Percentiles rank a stretch among this genome's conserved stretches.
These are phyloP conservation scores for Leucophenga varia DNA, from an alignment of 1,140 invertebrate genomes.

Conservation along the genomic window DNA sequence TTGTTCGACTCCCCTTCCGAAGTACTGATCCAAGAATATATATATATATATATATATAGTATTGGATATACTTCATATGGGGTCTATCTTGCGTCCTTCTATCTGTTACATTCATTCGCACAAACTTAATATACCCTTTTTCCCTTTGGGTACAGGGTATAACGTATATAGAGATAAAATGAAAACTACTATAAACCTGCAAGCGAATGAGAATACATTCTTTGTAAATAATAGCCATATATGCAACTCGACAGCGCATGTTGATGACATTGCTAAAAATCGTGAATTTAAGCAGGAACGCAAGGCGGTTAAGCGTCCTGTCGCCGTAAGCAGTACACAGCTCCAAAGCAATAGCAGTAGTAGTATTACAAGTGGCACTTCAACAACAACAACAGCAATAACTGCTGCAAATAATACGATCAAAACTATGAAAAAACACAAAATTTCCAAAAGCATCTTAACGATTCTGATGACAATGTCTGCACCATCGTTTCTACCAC, in stretches of 20 bases:
- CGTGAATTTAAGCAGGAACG: slow-evolving; percentile 10
- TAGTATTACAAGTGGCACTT: too few species aligned
- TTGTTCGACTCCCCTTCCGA: too few species aligned
- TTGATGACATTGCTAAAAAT: slow-evolving; percentile 15
- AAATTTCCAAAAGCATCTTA: not conserved
- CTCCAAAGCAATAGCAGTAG: slow-evolving; percentile 4
- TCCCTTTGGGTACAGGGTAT: too few species aligned
- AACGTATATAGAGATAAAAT: too few species aligned
- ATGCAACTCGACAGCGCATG: slow-evolving; percentile 36
- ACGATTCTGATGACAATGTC: slow-evolving; percentile 23
- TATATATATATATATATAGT: too few species aligned
- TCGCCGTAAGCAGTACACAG: not conserved
- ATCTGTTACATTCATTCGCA: too few species aligned
- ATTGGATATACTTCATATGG: too few species aligned
- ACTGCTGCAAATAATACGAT: not conserved
- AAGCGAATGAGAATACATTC: slow-evolving; percentile 1
- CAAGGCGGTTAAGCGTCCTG: not conserved
- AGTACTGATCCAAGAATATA: too few species aligned
- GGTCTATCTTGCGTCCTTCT: too few species aligned
- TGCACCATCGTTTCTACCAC: slow-evolving; percentile 44
- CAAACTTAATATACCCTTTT: too few species aligned
- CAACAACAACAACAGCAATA: too few species aligned
- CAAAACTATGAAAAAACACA: too few species aligned
- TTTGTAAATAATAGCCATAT: slow-evolving; percentile 34
- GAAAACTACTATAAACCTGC: not conserved